These are phyloP conservation scores for Araneus ventricosus DNA, from an alignment of 1,140 invertebrate species.

Conservation along the genomic window DNA sequence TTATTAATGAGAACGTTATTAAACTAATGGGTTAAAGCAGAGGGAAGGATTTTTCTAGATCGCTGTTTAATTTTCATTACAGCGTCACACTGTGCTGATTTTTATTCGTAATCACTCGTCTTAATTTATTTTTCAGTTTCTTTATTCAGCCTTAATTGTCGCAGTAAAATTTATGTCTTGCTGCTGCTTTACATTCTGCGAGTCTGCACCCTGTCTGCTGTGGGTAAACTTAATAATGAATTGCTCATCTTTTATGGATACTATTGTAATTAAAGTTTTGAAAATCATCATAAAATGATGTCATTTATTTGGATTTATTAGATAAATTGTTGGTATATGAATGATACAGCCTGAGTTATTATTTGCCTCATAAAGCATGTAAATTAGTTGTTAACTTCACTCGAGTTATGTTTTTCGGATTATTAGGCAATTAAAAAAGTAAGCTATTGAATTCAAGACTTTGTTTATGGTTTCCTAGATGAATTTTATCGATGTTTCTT, in stretches of 20 bases:
- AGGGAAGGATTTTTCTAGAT: background rate
- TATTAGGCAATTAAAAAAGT: too few relatives aligned
- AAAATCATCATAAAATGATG: background rate
- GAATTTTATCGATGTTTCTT: too few relatives aligned
- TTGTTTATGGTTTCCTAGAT: too few relatives aligned
- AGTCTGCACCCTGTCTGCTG: background rate
- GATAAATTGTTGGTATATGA: background rate
- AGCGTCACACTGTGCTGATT: background rate
- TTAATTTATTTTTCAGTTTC: constrained; percentile 16
- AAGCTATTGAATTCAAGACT: too few relatives aligned
- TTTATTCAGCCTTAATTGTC: background rate
- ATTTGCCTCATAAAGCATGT: background rate
- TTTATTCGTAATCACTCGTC: background rate
- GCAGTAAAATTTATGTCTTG: background rate
- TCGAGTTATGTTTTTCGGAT: too few relatives aligned
- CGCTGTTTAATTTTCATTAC: constrained; percentile 27
- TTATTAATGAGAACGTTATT: constrained; percentile 30
- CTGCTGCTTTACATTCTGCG: background rate
- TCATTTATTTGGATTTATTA: background rate
- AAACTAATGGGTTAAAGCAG: background rate
- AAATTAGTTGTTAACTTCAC: background rate
- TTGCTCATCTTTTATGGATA: constrained; percentile 1
- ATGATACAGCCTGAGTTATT: background rate
- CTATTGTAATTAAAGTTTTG: background rate
- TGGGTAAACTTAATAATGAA: background rate